phyloP scores from a whole-genome alignment of 2,888 invertebrate species.

The Thecophora atra region DNA sequence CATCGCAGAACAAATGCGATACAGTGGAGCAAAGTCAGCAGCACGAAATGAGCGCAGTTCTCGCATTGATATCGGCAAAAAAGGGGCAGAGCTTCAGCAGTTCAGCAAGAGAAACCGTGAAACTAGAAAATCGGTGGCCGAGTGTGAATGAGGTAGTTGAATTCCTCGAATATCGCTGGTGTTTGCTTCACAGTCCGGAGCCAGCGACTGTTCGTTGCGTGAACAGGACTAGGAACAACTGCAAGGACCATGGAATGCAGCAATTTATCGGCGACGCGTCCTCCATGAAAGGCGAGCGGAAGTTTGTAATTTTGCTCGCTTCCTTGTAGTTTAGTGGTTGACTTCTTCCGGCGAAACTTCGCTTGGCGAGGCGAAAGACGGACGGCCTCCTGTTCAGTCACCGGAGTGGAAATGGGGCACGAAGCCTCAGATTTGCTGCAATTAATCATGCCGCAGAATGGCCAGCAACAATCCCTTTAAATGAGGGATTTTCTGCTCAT shows the following conservation, averaged over 20 bases:
- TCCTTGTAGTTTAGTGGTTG: conserved; percentile 62
- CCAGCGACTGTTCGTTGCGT: no score
- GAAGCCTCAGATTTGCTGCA: conserved; percentile 11
- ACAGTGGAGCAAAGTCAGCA: conserved; percentile 20
- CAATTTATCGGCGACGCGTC: conserved; percentile 14
- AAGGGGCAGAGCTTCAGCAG: no score
- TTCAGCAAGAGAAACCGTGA: no score
- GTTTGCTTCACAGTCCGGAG: no score
- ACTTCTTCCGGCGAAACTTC: conserved; percentile 61
- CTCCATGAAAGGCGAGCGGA: conserved; percentile 50
- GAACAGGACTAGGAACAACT: background rate
- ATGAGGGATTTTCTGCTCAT: conserved; percentile 1
- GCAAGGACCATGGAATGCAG: conserved; percentile 16
- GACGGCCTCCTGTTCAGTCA: background rate
- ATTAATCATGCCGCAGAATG: conserved; percentile 27
- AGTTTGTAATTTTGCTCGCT: conserved; percentile 65
- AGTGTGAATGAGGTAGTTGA: no score
- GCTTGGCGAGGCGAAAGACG: conserved; percentile 39
- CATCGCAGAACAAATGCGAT: conserved; percentile 41
- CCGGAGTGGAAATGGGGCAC: background rate
- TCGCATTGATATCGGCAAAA: no score
- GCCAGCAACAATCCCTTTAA: conserved; percentile 9
- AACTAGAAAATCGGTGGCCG: no score
- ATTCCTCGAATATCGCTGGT: no score
- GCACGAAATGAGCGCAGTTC: background rate